Evolutionary conservation across 2,113 vertebrate genomes (phyloP).

Genomic region (Dinomys branickii): DNA sequence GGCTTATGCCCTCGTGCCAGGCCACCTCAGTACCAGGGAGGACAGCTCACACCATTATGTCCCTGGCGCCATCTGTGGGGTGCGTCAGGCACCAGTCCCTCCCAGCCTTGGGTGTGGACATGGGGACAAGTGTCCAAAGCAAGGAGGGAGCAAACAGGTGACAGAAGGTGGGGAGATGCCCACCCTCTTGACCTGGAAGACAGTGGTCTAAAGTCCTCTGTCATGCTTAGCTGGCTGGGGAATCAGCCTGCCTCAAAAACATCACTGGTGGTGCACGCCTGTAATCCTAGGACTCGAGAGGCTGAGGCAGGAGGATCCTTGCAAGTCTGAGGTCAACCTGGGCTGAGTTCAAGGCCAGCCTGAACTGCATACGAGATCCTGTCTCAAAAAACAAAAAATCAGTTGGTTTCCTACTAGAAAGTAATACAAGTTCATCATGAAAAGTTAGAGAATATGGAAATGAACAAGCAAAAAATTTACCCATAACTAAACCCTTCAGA

Average conservation of each 20-base stretch:
- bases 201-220: neutral
- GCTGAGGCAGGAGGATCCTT: neutral
- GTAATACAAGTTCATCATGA: neutral
- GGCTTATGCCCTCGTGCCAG: neutral
- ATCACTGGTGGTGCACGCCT: neutral
- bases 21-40: neutral
- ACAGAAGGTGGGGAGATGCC: neutral
- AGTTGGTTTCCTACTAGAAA: neutral
- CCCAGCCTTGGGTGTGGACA: neutral
- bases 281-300: neutral
- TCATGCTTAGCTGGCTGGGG: neutral
- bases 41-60: neutral
- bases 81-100: neutral
- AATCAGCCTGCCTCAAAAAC: neutral
- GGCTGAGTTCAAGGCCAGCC: neutral
- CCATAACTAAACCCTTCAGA: neutral
- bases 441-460: neutral
- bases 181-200: neutral
- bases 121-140: neutral
- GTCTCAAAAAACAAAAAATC: neutral
- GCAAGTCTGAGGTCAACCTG: neutral
- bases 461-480: neutral
- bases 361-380: neutral
- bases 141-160: neutral
- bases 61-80: neutral